These are phyloP conservation scores for Avahi laniger DNA, from an alignment of 2,797 vertebrate genomes.

Conservation along the genomic window DNA sequence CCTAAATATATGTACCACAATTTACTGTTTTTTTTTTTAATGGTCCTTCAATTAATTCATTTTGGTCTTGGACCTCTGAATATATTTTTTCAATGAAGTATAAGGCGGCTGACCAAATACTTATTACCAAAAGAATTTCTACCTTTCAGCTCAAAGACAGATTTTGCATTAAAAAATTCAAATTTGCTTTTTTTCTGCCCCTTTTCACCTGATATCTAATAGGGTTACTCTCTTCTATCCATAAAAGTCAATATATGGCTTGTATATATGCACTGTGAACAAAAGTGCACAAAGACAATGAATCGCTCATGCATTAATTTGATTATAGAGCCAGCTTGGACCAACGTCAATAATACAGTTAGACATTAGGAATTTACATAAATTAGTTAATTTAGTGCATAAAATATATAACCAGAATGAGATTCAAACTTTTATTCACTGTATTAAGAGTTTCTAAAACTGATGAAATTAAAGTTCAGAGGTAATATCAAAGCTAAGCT, in stretches of 20 bases:
- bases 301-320: background rate
- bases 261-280: background rate
- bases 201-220: background rate
- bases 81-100: background rate
- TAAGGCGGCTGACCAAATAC: background rate
- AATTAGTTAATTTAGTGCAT: constrained; percentile 18
- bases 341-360: background rate
- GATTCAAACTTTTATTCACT: background rate
- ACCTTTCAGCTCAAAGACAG: background rate
- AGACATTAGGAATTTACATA: background rate
- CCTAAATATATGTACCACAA: background rate
- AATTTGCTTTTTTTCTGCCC: background rate
- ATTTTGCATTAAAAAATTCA: background rate
- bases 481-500: background rate
- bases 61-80: background rate
- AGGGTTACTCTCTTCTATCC: background rate
- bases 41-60: background rate
- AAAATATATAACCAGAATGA: background rate
- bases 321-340: background rate
- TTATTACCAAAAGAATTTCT: background rate
- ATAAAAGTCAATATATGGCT: background rate
- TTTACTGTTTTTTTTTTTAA: background rate
- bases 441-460: constrained; percentile 8
- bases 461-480: background rate
- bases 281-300: background rate